Evolutionary conservation across 2,797 vertebrate species (phyloP), one percentile per base, ranked within the genome.

Genomic region (Enteromius thamalakanensis): DNA sequence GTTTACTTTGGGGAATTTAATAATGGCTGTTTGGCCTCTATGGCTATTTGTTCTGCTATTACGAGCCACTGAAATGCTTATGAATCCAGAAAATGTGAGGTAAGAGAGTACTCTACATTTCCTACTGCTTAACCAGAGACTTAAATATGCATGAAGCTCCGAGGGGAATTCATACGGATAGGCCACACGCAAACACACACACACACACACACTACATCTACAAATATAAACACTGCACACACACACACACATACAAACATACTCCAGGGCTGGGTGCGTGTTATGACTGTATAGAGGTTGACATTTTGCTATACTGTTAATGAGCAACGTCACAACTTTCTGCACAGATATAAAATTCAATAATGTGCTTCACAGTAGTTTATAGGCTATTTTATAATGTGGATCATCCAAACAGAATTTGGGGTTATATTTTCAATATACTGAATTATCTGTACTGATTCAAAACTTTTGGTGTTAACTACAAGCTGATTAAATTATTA

Each of bases 1-100:
- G 34, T 87, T 88, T 87, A 82, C 87, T 88, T 88, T 87, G 77
- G 91, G 88, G 88, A 88, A 88, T 91, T 90, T 88, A 90, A 90
- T 91, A 90, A 90, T 92, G 90, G 90, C 86, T 89, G 84, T 83
- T 88, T 90, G 89, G 85, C 86, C 86, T 89, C 86, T 77, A 81
- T 76, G 85, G 89, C 87, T 89, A 90, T 91, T 89, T 90, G 87
- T 89, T 87, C 87, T 89, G 85, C 90, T 89, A 90, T 90, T 91
- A 90, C 84, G 87, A 85, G 85, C 87, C 77, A 81, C 82, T 85
- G 87, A 84, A 87, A 90, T 88, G 89, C 89, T 92, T 91, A 90
- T 88, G 80, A 86, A 82, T 88, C 89, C 86, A 88, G 86, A 89
- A 88, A 88, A 90, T 88, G 70, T 81, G 83, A 81, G 86, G 83